These are phyloP conservation scores for Cancer borealis DNA, from an alignment of 2,888 invertebrate species.

Conservation along the genomic window DNA sequence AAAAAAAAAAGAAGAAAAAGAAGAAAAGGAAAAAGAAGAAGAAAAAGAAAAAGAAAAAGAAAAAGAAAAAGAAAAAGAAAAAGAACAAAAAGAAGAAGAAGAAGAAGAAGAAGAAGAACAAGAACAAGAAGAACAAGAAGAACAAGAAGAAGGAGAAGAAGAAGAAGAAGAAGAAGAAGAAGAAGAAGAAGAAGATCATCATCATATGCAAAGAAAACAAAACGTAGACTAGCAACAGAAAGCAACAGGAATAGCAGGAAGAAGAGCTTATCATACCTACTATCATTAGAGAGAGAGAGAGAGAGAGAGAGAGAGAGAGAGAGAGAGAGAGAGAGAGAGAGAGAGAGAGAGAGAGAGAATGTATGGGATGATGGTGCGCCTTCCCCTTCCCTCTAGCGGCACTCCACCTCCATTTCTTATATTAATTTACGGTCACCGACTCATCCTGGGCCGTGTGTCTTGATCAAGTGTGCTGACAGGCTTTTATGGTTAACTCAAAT, in stretches of 20 bases:
- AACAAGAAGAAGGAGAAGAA: no score
- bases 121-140: not conserved
- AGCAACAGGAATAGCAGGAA: no score
- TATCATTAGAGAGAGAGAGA: no score
- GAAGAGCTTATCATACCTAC: no score
- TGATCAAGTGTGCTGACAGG: not conserved
- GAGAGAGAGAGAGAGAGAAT: not conserved
- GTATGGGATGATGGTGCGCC: not conserved
- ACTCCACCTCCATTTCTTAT: not conserved
- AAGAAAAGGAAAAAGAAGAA: no score
- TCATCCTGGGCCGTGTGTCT: not conserved
- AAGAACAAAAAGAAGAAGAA: not conserved
- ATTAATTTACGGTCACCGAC: not conserved
- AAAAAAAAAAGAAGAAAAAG: no score
- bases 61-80: not conserved
- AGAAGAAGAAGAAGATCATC: no score
- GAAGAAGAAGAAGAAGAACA: not conserved
- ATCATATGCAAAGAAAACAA: no score
- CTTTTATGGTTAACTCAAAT: conserved; percentile 15
- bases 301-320: not conserved
- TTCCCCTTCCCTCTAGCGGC: not conserved
- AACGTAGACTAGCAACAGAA: no score
- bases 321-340: not conserved
- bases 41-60: not conserved
- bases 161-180: no score